Evolutionary conservation across 1,140 invertebrate species (phyloP).

Genomic region (Procambarus clarkii): DNA sequence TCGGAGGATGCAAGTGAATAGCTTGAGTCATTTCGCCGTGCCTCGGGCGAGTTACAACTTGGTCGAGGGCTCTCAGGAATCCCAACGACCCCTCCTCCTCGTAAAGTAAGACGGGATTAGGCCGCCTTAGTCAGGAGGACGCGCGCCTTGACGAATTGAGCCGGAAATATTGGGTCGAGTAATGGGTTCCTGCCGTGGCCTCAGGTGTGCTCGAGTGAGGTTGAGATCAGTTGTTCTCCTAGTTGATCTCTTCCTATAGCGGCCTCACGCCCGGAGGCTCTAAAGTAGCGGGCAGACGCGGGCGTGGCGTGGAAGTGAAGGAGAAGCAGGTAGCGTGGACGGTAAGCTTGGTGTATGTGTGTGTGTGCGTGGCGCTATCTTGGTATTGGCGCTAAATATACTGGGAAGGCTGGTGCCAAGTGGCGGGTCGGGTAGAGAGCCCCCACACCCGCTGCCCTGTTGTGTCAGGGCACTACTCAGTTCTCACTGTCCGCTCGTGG

Average conservation of each 20-base stretch:
- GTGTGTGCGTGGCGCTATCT: conserved; percentile 58
- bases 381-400: conserved; percentile 65
- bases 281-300: neutral
- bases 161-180: neutral
- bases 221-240: neutral
- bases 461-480: conserved; percentile 63
- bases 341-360: conserved; percentile 39
- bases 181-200: neutral
- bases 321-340: conserved; percentile 3
- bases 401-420: conserved; percentile 58
- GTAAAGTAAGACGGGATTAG: conserved; percentile 6
- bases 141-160: neutral
- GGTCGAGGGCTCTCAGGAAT: neutral
- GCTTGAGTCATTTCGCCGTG: neutral
- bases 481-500: conserved; percentile 58
- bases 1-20: neutral
- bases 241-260: neutral
- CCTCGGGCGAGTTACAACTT: neutral
- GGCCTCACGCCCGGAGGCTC: neutral
- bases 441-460: conserved; percentile 46
- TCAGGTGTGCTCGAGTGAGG: neutral
- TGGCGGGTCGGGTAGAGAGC: conserved; percentile 39
- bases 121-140: neutral
- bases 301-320: conserved; percentile 14
- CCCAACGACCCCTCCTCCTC: neutral